Evolutionary conservation across 2,888 invertebrate species (phyloP).

Genomic region (Mantis religiosa): DNA sequence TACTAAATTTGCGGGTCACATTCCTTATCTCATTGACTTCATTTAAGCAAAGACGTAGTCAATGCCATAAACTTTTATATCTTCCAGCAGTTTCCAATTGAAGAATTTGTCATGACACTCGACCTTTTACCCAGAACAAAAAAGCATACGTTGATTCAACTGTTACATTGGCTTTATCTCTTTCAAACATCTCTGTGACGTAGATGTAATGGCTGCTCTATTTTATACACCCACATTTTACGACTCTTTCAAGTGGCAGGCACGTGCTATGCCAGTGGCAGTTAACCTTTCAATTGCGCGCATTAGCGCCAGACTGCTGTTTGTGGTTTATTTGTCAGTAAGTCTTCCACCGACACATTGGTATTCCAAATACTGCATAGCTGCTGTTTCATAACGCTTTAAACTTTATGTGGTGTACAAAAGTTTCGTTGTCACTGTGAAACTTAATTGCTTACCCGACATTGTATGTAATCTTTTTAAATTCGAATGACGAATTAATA

Average conservation of each 20-base stretch:
- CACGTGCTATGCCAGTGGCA: not conserved
- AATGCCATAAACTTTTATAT: not conserved
- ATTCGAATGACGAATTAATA: too few relatives aligned
- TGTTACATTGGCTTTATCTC: not conserved
- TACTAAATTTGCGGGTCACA: not conserved
- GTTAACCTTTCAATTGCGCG: not conserved
- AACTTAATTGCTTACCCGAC: too few relatives aligned
- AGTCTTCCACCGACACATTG: not conserved
- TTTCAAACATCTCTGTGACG: not conserved
- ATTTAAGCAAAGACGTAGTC: not conserved
- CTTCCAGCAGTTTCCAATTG: not conserved
- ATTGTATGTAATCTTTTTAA: too few relatives aligned
- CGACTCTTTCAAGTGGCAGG: not conserved
- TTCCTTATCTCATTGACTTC: not conserved
- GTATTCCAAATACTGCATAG: not conserved
- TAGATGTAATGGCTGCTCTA: not conserved
- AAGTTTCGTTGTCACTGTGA: too few relatives aligned
- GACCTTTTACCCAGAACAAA: not conserved
- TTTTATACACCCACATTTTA: not conserved
- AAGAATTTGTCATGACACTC: not conserved
- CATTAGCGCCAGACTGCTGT: not conserved
- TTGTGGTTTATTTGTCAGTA: not conserved
- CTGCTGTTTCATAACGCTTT: not conserved
- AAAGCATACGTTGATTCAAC: not conserved
- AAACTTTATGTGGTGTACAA: not conserved